A percentile compares a stretch with the other conserved stretches of the same genome.
These are phyloP conservation scores for Halichoerus grypus DNA, from an alignment of 2,113 vertebrate species.

Conservation along the genomic window DNA sequence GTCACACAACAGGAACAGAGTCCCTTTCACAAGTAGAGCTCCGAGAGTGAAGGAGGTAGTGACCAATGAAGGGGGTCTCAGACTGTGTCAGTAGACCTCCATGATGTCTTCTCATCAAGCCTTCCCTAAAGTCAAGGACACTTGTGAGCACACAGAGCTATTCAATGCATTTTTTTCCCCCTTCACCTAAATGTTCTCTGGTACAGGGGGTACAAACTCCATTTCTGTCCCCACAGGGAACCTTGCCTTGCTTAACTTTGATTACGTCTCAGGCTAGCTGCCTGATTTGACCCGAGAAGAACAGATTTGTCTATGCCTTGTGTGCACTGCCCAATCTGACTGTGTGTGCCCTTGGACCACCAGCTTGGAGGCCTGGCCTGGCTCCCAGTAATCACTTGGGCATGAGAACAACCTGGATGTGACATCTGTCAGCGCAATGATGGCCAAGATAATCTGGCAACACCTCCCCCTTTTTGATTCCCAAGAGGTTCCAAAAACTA, in stretches of 20 bases:
- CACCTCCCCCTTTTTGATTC: conserved; percentile 31
- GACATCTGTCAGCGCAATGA: conserved; percentile 67
- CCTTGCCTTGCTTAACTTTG: not conserved
- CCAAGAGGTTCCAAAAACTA: conserved; percentile 25
- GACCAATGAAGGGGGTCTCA: not conserved
- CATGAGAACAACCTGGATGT: conserved; percentile 63
- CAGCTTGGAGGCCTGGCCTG: conserved; percentile 57
- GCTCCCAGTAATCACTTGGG: conserved; percentile 55
- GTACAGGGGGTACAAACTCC: not conserved
- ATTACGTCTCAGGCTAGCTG: not conserved
- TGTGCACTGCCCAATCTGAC: not conserved
- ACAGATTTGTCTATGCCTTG: not conserved
- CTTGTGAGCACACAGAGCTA: not conserved
- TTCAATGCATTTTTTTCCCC: not conserved
- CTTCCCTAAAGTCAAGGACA: not conserved
- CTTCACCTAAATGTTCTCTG: not conserved
- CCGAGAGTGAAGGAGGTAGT: not conserved
- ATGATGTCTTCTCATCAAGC: not conserved
- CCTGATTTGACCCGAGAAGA: not conserved
- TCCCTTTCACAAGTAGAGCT: not conserved
- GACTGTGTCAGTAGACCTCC: not conserved
- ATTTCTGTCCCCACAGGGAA: not conserved
- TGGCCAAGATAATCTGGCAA: conserved; percentile 71
- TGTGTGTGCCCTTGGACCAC: conserved; percentile 50
- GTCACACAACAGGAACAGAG: not conserved